Conservation (phyloP, 2,888 invertebrate genomes). For the Euproctis similis region DNA sequence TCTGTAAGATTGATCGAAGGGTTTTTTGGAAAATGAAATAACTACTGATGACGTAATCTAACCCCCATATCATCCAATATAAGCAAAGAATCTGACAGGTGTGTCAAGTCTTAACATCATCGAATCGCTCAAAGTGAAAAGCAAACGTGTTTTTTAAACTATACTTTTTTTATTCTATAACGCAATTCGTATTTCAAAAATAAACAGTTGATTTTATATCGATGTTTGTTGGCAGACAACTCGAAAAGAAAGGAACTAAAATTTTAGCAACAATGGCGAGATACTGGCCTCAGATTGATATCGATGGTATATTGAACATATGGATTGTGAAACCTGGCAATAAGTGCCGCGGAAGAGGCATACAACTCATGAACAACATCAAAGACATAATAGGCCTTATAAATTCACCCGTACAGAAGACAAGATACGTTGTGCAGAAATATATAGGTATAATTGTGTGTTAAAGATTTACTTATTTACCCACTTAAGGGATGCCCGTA, state of each 20-base stretch:
- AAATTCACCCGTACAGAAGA: conserved; percentile 80
- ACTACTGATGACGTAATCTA: no score
- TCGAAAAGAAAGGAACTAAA: conserved; percentile 73
- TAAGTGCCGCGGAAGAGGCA: conserved; percentile 93
- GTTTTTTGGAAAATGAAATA: no score
- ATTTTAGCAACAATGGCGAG: conserved; percentile 80
- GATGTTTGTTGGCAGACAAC: conserved; percentile 39
- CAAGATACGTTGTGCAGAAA: conserved; percentile 94
- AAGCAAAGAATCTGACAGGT: no score
- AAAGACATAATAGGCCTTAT: conserved; percentile 87
- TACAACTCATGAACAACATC: conserved; percentile 88
- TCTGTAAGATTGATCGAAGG: no score
- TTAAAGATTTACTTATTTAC: neutral
- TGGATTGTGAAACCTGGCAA: conserved; percentile 98
- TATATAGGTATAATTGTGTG: conserved; percentile 83
- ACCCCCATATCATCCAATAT: no score
- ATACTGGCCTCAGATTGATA: conserved; percentile 87
- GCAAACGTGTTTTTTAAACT: no score
- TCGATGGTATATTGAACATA: conserved; percentile 91
- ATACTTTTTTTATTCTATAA: no score
- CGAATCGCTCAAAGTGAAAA: no score
- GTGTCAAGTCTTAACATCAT: no score
- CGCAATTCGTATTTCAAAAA: no score
- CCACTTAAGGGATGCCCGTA: no score
- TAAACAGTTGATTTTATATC: no score